Conservation (phyloP, 2,888 invertebrate species). For the Gari tellinella region DNA sequence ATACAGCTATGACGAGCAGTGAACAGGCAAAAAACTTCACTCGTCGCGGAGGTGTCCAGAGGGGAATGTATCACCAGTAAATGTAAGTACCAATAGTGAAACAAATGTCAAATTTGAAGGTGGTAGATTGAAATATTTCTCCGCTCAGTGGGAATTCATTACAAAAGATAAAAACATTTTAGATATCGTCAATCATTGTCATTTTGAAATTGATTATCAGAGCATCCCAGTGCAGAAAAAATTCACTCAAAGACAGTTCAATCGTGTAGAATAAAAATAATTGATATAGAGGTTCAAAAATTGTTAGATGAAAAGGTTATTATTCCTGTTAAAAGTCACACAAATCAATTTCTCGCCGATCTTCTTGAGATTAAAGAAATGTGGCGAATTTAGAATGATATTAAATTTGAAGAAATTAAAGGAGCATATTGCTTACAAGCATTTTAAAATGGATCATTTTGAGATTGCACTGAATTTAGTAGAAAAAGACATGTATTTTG, state of each 20-base stretch:
- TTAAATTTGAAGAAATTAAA: constrained; percentile 15
- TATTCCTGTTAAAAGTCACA: background rate
- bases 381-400: constrained; percentile 1
- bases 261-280: background rate
- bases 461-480: constrained; percentile 5
- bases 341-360: constrained; percentile 2
- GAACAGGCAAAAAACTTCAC: no score
- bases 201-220: background rate
- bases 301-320: constrained; percentile 3
- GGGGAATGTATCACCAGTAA: no score
- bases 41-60: no score
- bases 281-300: constrained; percentile 3
- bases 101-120: constrained; percentile 1
- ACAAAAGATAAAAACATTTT: constrained; percentile 8
- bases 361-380: constrained; percentile 4
- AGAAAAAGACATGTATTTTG: background rate
- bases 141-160: constrained; percentile 5
- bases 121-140: constrained; percentile 16
- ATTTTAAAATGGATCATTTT: constrained; percentile 19
- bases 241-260: constrained; percentile 1
- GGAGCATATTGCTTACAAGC: constrained; percentile 3
- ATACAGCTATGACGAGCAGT: no score
- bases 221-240: background rate
- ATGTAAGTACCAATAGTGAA: no score
- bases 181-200: constrained; percentile 12